Percentiles rank a stretch among this genome's conserved stretches.
phyloP scores from a whole-genome alignment of 53 echinoderm and acorn worm genomes.

The Henricia sp. region DNA sequence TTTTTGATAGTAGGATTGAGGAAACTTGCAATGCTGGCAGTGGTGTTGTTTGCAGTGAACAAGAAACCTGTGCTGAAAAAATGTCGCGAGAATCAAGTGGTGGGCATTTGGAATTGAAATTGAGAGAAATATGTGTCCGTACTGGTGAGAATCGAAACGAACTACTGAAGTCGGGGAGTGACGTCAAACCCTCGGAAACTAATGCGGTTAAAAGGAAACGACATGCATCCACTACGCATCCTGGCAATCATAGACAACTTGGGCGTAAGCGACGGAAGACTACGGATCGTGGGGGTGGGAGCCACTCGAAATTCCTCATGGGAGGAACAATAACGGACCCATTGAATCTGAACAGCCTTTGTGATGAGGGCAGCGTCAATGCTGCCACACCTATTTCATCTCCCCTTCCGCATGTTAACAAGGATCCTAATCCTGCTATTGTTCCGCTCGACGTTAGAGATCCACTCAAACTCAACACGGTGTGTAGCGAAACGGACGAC shows the following conservation, averaged over 20 bases:
- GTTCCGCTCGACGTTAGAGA: constrained; percentile 87
- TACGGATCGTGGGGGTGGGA: constrained; percentile 53
- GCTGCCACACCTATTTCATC: constrained; percentile 82
- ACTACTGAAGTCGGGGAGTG: background rate
- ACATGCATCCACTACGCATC: constrained; percentile 16
- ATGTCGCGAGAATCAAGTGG: background rate
- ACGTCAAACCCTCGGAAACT: background rate
- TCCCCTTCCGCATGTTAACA: constrained; percentile 82
- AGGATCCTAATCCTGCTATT: constrained; percentile 93
- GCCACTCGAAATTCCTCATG: constrained; percentile 82
- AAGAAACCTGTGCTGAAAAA: too few species aligned
- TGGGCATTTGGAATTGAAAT: background rate
- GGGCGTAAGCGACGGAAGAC: constrained; percentile 81
- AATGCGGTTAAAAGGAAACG: constrained; percentile 35
- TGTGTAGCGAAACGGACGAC: constrained; percentile 59
- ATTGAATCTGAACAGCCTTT: constrained; percentile 91
- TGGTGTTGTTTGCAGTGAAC: constrained; percentile 4
- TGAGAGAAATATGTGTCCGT: background rate
- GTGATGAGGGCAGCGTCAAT: constrained; percentile 76
- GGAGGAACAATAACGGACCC: constrained; percentile 89
- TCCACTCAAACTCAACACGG: constrained; percentile 89
- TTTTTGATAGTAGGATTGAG: constrained; percentile 6
- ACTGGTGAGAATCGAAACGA: background rate
- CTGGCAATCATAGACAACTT: constrained; percentile 41
- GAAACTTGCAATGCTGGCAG: background rate